Conservation (phyloP, 2,113 vertebrate genomes). For the Menidia beryllina region DNA sequence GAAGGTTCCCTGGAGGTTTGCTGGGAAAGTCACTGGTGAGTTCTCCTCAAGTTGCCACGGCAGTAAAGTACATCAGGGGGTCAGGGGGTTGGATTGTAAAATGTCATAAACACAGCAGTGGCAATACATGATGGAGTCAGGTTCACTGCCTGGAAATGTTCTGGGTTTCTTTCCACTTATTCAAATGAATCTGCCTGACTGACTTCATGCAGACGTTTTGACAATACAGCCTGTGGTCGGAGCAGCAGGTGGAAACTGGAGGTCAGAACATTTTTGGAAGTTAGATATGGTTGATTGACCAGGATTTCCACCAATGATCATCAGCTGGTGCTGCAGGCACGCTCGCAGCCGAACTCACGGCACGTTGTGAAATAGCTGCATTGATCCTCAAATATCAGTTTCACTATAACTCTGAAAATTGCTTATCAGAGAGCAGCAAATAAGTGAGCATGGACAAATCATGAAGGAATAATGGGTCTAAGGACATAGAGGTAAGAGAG, state of each 20-base stretch:
- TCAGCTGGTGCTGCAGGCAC: too few relatives aligned
- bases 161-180: slow-evolving; percentile 23
- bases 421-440: not conserved
- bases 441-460: slow-evolving; percentile 17
- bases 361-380: too few relatives aligned
- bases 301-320: too few relatives aligned
- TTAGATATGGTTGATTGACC: too few relatives aligned
- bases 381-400: too few relatives aligned
- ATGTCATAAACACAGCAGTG: slow-evolving; percentile 40
- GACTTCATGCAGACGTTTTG: not conserved
- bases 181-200: slow-evolving; percentile 24
- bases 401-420: not conserved
- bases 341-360: too few relatives aligned
- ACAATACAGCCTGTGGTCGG: not conserved
- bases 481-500: slow-evolving; percentile 5
- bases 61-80: slow-evolving; percentile 46
- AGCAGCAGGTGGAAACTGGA: too few relatives aligned
- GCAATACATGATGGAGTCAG: slow-evolving; percentile 31
- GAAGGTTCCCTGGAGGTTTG: slow-evolving; percentile 18
- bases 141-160: slow-evolving; percentile 38
- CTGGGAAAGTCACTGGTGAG: slow-evolving; percentile 64
- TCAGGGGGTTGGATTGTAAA: slow-evolving; percentile 58
- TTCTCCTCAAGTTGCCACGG: slow-evolving; percentile 37
- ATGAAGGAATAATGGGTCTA: slow-evolving; percentile 15
- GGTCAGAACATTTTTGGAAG: too few relatives aligned